phyloP scores from a whole-genome alignment of 92 coral and sea anemone species.

The Parazoanthus atlanticus region DNA sequence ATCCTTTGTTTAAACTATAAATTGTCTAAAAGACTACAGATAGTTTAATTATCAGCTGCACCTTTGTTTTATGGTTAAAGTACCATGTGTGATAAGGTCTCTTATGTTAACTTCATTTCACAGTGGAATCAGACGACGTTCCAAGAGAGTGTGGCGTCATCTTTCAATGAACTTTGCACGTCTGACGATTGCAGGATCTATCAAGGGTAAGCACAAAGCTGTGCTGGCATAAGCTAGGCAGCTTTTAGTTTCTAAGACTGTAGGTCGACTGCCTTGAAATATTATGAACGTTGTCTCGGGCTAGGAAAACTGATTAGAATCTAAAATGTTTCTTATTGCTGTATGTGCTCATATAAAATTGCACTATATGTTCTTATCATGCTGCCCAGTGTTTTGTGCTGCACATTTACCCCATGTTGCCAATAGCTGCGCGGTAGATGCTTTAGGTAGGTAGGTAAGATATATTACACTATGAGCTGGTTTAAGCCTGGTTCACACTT shows the following conservation, averaged over 20 bases:
- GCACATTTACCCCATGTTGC: no score
- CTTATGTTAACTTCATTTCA: background rate
- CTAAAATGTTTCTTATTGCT: no score
- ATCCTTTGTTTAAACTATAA: background rate
- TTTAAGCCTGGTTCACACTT: no score
- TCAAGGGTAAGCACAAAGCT: background rate
- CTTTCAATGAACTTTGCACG: constrained; percentile 5
- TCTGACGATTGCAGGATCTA: background rate
- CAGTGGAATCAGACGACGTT: constrained; percentile 25
- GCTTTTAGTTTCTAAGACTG: background rate
- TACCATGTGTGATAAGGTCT: background rate
- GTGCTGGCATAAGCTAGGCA: background rate
- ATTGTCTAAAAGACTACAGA: background rate
- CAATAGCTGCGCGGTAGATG: no score
- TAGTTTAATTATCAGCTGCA: background rate
- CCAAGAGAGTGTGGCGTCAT: background rate
- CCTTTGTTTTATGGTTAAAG: background rate
- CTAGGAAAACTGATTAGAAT: no score
- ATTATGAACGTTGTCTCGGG: no score
- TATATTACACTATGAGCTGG: no score
- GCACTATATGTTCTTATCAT: no score
- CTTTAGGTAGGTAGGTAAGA: no score
- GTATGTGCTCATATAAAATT: no score
- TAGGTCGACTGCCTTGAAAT: background rate
- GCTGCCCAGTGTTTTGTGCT: no score